A percentile compares a stretch with the other conserved stretches of the same genome.
phyloP scores from a whole-genome alignment of 2,113 vertebrate species.

The Myiagra hebetior region DNA sequence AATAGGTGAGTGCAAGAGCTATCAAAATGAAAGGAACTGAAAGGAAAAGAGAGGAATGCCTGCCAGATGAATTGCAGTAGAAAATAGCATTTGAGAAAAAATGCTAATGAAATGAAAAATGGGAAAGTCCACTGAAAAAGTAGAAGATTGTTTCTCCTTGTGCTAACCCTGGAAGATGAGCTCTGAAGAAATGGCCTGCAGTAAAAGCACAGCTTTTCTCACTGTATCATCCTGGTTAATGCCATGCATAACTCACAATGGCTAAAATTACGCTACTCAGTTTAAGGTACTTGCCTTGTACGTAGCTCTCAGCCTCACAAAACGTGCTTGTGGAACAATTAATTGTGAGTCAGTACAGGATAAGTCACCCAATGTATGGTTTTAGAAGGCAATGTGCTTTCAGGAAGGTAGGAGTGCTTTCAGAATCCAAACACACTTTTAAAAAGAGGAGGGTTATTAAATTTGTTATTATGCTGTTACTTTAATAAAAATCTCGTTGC shows the following conservation, averaged over 20 bases:
- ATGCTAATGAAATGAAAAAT: conserved; percentile 14
- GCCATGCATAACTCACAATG: background rate
- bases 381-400: background rate
- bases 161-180: background rate
- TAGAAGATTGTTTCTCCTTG: background rate
- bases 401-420: background rate
- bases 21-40: background rate
- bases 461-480: background rate
- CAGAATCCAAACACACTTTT: background rate
- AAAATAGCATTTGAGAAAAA: background rate
- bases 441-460: background rate
- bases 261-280: background rate
- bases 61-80: background rate
- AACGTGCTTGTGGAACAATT: background rate
- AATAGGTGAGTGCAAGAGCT: background rate
- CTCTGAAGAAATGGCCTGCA: background rate
- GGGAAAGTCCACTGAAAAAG: background rate
- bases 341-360: background rate
- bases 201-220: background rate
- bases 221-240: background rate
- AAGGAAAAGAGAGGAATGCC: background rate
- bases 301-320: background rate
- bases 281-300: background rate
- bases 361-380: background rate
- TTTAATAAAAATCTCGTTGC: background rate